Percentiles rank a stretch among this genome's conserved stretches.
These are phyloP conservation scores for Bombus turneri DNA, from an alignment of 1,140 invertebrate genomes.

Conservation along the genomic window DNA sequence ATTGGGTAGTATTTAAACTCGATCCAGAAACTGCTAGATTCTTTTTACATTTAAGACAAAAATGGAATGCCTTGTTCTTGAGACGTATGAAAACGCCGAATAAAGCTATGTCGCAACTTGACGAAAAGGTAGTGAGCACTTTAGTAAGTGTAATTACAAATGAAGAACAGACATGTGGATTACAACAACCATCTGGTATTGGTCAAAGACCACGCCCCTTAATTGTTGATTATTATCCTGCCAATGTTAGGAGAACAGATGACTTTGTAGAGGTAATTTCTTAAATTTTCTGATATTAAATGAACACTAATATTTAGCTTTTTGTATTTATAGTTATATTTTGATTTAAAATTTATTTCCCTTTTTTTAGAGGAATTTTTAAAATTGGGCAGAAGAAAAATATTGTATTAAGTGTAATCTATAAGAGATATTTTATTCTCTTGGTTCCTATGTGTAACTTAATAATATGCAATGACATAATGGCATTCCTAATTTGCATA, in stretches of 20 bases:
- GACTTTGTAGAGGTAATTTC: conserved; percentile 71
- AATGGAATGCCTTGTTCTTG: conserved; percentile 89
- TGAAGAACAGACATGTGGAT: conserved; percentile 88
- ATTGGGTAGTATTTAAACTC: conserved; percentile 91
- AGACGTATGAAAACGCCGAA: conserved; percentile 88
- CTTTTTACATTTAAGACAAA: conserved; percentile 89
- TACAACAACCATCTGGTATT: conserved; percentile 89
- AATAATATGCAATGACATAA: neutral
- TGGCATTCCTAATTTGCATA: conserved; percentile 34
- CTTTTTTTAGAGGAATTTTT: conserved; percentile 59
- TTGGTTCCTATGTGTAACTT: conserved; percentile 33
- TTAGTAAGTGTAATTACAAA: conserved; percentile 87
- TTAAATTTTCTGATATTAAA: neutral
- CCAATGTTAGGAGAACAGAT: conserved; percentile 75
- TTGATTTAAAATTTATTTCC: conserved; percentile 30
- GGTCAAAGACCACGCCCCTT: conserved; percentile 89
- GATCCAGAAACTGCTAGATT: conserved; percentile 87
- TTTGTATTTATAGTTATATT: neutral
- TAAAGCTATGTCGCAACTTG: conserved; percentile 85
- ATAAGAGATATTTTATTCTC: conserved; percentile 12
- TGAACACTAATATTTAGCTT: neutral
- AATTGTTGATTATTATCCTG: conserved; percentile 83
- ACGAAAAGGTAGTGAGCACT: conserved; percentile 88
- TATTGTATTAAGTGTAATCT: conserved; percentile 31
- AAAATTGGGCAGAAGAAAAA: conserved; percentile 22